Evolutionary conservation across 2,113 vertebrate species (phyloP), one percentile per base, ranked within the genome.

Genomic region (Xerus inauris): DNA sequence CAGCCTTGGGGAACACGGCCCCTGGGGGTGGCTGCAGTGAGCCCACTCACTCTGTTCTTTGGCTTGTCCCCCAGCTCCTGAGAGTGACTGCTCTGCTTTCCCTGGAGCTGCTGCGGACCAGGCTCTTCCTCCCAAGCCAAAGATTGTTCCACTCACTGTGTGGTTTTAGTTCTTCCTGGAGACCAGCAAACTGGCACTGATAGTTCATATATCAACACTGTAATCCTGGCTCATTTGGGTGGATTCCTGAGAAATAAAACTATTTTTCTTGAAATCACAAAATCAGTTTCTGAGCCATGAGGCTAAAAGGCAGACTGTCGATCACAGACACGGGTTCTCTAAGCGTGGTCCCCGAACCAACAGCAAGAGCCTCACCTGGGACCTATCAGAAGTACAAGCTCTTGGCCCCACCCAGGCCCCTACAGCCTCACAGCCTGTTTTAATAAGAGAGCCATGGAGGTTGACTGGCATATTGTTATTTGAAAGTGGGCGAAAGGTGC

Each of bases 191-290:
- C 22, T 80, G n/a, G 12, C 35, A 20, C 11, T 62, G 57, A 17
- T 38, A 40, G 40, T 77, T 96, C 76, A 79, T 13, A 77, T 26
- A 57, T 24, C 69, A 38, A 30, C 20, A 40, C 24, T 42, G 64
- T 64, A 82, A 73, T 72, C 67, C 49, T 82, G 54, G 8, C 59
- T 76, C 73, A 54, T 40, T 57, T 71, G 72, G 30, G 49, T 16
- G 19, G 13, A 77, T 40, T 30, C 20, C 16, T 94, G 47, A 96
- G 49, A 72, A 82, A 88, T 42, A 77, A 94, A 89, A 73, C 38
- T 7, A 64, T 49, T n/a, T 71, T 89, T 65, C 42, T 24, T 38
- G 19, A 6, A 49, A 87, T 72, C 75, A 83, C 35, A 57, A 85
- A 77, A 82, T 45, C 77, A 28, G n/a, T 59, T 26, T 69, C 72